These are phyloP conservation scores for Paralichthys olivaceus DNA, from an alignment of 2,113 vertebrate species.

Conservation along the genomic window DNA sequence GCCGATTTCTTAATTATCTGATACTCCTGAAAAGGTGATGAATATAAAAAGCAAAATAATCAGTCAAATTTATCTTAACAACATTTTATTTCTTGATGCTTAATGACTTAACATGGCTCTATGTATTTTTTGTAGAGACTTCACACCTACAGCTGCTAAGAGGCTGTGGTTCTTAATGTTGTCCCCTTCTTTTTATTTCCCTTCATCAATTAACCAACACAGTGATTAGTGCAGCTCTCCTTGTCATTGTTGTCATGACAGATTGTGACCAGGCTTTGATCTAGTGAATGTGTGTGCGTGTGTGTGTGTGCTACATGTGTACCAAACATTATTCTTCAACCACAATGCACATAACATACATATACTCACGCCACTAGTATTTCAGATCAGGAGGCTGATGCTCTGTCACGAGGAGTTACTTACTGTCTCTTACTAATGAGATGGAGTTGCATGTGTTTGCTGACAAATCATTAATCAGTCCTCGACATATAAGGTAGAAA, in stretches of 20 bases:
- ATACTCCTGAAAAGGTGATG: slow-evolving; percentile 86
- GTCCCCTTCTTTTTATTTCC: neutral
- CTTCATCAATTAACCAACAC: neutral
- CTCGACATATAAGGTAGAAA: too few relatives aligned
- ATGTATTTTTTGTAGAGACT: neutral
- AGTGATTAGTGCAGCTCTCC: slow-evolving; percentile 18
- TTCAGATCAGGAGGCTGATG: neutral
- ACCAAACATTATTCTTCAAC: too few relatives aligned
- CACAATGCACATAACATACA: too few relatives aligned
- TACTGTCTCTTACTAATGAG: too few relatives aligned
- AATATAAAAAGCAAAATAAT: slow-evolving; percentile 3
- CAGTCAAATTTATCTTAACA: neutral
- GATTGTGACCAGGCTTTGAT: slow-evolving; percentile 21
- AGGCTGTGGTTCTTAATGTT: neutral
- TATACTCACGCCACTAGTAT: neutral
- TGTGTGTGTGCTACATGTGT: neutral
- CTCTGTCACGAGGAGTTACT: too few relatives aligned
- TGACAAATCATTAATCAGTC: too few relatives aligned
- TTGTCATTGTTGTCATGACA: slow-evolving; percentile 14
- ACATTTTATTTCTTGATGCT: neutral
- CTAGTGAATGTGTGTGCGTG: neutral
- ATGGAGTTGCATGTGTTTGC: too few relatives aligned
- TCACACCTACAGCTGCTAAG: neutral
- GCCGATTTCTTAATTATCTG: slow-evolving; percentile 95
- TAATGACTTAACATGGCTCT: neutral